Conservation (phyloP, 2,888 invertebrate species). For the Polietes domitor region DNA sequence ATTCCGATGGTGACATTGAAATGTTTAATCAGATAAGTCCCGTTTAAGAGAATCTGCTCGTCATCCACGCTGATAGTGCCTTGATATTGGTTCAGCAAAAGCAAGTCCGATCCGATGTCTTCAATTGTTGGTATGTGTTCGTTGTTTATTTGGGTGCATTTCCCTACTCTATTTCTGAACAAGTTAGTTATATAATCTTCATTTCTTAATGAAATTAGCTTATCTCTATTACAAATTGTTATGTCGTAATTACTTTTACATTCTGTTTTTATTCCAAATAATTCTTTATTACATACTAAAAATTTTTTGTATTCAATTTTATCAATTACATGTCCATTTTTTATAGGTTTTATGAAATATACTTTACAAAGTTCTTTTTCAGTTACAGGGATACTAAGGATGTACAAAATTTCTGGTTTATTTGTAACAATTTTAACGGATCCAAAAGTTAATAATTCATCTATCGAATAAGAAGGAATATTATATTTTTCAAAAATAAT, state of each 20-base stretch:
- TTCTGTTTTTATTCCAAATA: too few relatives aligned
- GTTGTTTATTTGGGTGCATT: slow-evolving; percentile 46
- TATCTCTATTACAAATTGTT: slow-evolving; percentile 55
- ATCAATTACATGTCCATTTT: too few relatives aligned
- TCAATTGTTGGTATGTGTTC: slow-evolving; percentile 41
- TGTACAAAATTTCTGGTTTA: too few relatives aligned
- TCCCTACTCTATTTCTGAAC: slow-evolving; percentile 55
- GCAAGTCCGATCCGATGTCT: neutral
- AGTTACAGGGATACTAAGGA: slow-evolving; percentile 38
- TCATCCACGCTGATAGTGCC: neutral
- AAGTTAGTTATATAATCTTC: slow-evolving; percentile 60
- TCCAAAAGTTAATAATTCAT: too few relatives aligned
- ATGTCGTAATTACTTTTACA: slow-evolving; percentile 56
- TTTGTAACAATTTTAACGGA: too few relatives aligned
- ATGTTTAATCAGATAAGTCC: neutral
- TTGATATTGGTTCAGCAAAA: neutral
- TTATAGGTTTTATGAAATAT: too few relatives aligned
- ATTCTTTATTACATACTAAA: too few relatives aligned
- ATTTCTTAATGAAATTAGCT: slow-evolving; percentile 56
- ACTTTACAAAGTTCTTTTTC: too few relatives aligned
- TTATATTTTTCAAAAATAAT: too few relatives aligned
- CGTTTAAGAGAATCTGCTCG: neutral
- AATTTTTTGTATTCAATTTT: too few relatives aligned
- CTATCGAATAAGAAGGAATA: too few relatives aligned
- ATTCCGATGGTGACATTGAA: neutral